phyloP scores from a whole-genome alignment of 2,888 invertebrate species.

The Cheilosia grossa region DNA sequence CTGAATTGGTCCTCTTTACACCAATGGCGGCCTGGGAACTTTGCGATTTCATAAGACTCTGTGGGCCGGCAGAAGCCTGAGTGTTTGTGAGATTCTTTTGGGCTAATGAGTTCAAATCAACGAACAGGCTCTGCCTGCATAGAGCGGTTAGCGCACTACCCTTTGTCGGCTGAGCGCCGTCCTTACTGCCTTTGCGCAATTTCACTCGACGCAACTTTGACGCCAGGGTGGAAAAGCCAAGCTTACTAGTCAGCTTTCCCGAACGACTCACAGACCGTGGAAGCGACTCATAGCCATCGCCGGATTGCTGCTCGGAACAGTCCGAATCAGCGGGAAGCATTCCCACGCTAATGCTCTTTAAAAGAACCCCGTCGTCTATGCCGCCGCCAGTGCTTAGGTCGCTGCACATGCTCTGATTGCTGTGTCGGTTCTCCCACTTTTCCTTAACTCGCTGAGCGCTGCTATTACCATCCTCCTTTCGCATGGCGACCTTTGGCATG shows the following conservation, averaged over 20 bases:
- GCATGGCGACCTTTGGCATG: conserved; percentile 74
- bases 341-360: conserved; percentile 90
- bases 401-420: conserved; percentile 87
- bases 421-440: conserved; percentile 81
- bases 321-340: conserved; percentile 85
- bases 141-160: conserved; percentile 88
- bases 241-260: conserved; percentile 82
- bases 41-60: conserved; percentile 76
- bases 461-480: conserved; percentile 69
- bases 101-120: conserved; percentile 84
- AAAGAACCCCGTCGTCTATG: conserved; percentile 84
- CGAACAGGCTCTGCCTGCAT: conserved; percentile 90
- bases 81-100: conserved; percentile 79
- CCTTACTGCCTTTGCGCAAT: conserved; percentile 81
- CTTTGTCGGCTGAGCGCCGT: conserved; percentile 79
- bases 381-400: conserved; percentile 83
- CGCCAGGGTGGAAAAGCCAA: conserved; percentile 85
- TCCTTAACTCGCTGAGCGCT: conserved; percentile 67
- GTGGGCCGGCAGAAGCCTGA: conserved; percentile 76
- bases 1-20: conserved; percentile 34
- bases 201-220: conserved; percentile 86
- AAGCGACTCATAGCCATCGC: conserved; percentile 84
- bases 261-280: conserved; percentile 82
- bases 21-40: conserved; percentile 79
- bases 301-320: conserved; percentile 80